phyloP scores from a whole-genome alignment of 1,140 invertebrate species.

The Andricus grossulariae region DNA sequence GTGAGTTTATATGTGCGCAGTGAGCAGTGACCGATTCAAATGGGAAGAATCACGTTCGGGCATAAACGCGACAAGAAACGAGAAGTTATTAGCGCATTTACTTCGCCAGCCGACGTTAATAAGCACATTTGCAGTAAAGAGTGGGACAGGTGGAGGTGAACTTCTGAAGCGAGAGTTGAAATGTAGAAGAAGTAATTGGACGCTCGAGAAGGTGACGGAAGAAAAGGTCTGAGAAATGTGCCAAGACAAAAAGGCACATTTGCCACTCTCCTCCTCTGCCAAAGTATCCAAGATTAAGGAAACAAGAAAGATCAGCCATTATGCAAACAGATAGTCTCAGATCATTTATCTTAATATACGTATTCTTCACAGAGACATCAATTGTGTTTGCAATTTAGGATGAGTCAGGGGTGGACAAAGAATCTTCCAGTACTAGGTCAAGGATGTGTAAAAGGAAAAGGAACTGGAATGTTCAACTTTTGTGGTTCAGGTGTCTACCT shows the following conservation, averaged over 20 bases:
- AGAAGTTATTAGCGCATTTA: slow-evolving; percentile 32
- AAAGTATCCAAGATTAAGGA: neutral
- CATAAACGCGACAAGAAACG: slow-evolving; percentile 27
- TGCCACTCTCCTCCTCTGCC: neutral
- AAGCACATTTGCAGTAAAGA: slow-evolving; percentile 31
- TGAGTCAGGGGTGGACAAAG: too few species aligned
- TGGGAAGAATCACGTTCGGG: slow-evolving; percentile 12
- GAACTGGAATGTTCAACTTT: too few species aligned
- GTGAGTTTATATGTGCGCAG: neutral
- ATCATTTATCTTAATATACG: neutral
- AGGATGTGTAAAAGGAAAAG: too few species aligned
- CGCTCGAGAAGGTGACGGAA: slow-evolving; percentile 12
- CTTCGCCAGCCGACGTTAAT: slow-evolving; percentile 23
- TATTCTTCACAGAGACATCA: neutral
- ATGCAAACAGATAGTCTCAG: neutral
- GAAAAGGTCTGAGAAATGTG: slow-evolving; percentile 1
- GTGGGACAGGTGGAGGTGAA: slow-evolving; percentile 22
- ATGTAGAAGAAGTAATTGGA: slow-evolving; percentile 26
- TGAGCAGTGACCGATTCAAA: slow-evolving; percentile 14
- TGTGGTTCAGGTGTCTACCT: too few species aligned
- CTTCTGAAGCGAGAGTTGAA: slow-evolving; percentile 16
- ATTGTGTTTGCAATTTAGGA: too few species aligned
- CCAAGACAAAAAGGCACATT: neutral
- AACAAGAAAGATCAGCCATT: neutral
- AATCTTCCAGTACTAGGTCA: too few species aligned